Percentiles rank a stretch among this genome's conserved stretches.
Evolutionary conservation across 2,888 invertebrate genomes (phyloP).

Genomic region (Harmothoe impar): DNA sequence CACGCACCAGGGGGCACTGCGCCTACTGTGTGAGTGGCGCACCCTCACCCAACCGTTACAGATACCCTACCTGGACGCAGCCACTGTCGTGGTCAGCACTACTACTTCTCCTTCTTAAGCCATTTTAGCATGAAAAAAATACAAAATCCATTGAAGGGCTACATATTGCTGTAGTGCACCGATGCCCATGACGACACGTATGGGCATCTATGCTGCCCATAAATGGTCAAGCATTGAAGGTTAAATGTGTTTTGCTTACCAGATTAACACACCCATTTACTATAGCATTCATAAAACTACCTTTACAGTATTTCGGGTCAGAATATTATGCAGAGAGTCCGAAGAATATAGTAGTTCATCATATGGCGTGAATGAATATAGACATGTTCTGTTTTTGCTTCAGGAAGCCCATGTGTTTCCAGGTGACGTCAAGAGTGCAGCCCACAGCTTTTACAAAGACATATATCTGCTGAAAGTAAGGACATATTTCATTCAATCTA

Average conservation of each 20-base stretch:
- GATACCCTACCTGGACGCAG: slow-evolving; percentile 49
- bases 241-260: too few relatives aligned
- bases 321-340: too few relatives aligned
- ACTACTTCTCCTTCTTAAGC: neutral
- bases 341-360: too few relatives aligned
- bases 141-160: too few relatives aligned
- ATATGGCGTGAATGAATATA: too few relatives aligned
- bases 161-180: too few relatives aligned
- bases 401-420: slow-evolving; percentile 59
- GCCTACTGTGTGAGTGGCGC: slow-evolving; percentile 49
- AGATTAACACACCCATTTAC: too few relatives aligned
- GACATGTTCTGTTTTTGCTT: neutral
- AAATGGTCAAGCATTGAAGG: too few relatives aligned
- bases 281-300: too few relatives aligned
- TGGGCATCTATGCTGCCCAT: too few relatives aligned
- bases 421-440: slow-evolving; percentile 64
- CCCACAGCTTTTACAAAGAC: slow-evolving; percentile 55
- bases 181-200: too few relatives aligned
- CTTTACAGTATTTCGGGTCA: too few relatives aligned
- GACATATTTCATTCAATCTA: neutral
- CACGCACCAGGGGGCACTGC: slow-evolving; percentile 30
- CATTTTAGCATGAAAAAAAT: neutral
- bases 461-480: slow-evolving; percentile 54
- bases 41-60: slow-evolving; percentile 17
- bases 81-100: slow-evolving; percentile 55